A percentile compares a stretch with the other conserved stretches of the same genome.
phyloP scores from a whole-genome alignment of 2,888 invertebrate species.

The Agrochola circellaris region DNA sequence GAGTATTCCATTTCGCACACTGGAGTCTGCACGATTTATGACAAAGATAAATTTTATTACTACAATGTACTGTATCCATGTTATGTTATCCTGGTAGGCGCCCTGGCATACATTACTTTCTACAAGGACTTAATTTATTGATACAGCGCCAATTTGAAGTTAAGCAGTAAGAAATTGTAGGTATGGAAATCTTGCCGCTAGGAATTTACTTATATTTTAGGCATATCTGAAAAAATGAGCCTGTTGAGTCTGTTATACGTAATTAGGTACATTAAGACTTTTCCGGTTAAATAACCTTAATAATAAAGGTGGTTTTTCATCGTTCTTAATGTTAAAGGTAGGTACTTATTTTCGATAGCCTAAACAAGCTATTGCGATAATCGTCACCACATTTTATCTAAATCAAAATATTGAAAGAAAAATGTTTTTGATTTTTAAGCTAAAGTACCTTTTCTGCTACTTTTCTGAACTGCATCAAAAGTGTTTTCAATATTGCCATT shows the following conservation, averaged over 20 bases:
- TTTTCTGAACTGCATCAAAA: conserved; percentile 18
- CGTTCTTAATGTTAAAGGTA: too few relatives aligned
- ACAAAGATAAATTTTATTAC: conserved; percentile 64
- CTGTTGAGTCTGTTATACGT: not conserved
- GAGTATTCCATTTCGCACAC: conserved; percentile 38
- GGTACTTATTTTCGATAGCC: not conserved
- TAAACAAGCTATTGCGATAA: too few relatives aligned
- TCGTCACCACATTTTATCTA: too few relatives aligned
- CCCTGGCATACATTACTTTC: conserved; percentile 25
- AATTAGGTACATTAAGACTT: not conserved
- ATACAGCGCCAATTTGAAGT: conserved; percentile 19
- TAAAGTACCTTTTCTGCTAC: not conserved
- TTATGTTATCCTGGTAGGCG: conserved; percentile 48
- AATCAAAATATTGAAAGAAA: not conserved
- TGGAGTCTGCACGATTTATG: conserved; percentile 60
- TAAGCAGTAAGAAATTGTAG: not conserved
- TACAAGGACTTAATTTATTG: conserved; percentile 43
- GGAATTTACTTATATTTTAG: not conserved
- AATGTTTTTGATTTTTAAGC: conserved; percentile 10
- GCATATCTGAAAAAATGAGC: not conserved
- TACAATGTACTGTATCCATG: conserved; percentile 50
- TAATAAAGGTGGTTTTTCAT: too few relatives aligned
- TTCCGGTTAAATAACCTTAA: too few relatives aligned
- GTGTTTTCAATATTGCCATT: conserved; percentile 47
- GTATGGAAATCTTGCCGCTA: not conserved